Evolutionary conservation across 2,888 invertebrate genomes (phyloP), one percentile per base, ranked within the genome.

Genomic region (Drosophila mercatorum): DNA sequence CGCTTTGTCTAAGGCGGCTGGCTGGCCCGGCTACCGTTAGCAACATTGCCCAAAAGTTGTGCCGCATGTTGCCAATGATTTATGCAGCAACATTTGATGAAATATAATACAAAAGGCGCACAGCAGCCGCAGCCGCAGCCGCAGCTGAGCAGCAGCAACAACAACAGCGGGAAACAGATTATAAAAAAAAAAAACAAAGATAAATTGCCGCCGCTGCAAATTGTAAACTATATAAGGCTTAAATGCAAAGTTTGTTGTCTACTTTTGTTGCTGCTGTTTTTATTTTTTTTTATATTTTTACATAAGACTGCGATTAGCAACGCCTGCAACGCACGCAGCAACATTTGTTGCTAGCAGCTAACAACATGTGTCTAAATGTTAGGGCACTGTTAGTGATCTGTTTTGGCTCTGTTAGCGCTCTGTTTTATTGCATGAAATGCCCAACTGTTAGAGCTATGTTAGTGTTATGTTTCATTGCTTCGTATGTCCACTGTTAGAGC

Each of bases 1-100:
- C 86, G 86, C 86, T 83, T 86, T 86, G 88, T 86, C 86, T 86
- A 80, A 78, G 68, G 68, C 66, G 69, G 57, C 72, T 46, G 65
- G 67, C 60, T 56, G 68, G 67, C 66, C 70, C 70, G 79, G 83
- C 83, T 86, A 83, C 83, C 83, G 83, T 83, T 86, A 85, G 81
- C 83, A 85, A 76, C 75, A 79, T 74, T 68, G 69, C 69, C 51
- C 26, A 12, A 77, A 71, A 68, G 38, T 75, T 75, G 75, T 65
- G 71, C 68, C 75, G 78, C 70, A 78, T 75, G 75, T 76, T 79
- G 71, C 76, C 76, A 75, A 74, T 87, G 86, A 87, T 87, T 87
- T 87, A 87, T 87, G 86, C 86, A 65, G 80, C 83, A 82, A 86
- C 81, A 81, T 88, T 87, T 87, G 88, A 87, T 87, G 86, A 87